Evolutionary conservation across 1,140 invertebrate genomes (phyloP).

Genomic region (Pseudoatta argentina): DNA sequence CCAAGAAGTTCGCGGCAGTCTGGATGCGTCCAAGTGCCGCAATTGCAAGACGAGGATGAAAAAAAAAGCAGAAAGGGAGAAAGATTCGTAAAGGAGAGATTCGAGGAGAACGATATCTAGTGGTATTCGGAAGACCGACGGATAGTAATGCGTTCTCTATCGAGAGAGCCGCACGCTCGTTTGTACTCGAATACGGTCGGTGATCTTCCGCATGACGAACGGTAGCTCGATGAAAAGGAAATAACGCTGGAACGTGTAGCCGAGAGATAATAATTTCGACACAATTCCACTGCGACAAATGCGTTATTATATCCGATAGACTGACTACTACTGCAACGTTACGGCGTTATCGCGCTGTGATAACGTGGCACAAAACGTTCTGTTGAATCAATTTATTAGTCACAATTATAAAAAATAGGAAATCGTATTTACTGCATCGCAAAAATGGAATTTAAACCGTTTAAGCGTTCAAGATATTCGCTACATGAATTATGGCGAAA

Average conservation of each 20-base stretch:
- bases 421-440: not conserved
- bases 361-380: not conserved
- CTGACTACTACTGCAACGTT: not conserved
- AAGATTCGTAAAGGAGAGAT: not conserved
- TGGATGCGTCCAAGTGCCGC: constrained; percentile 46
- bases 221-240: constrained; percentile 52
- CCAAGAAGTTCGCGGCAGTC: constrained; percentile 66
- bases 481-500: not conserved
- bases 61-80: not conserved
- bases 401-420: not conserved
- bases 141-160: constrained; percentile 47
- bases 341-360: constrained; percentile 30
- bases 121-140: constrained; percentile 22
- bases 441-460: not conserved
- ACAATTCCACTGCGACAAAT: constrained; percentile 38
- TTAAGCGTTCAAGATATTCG: not conserved
- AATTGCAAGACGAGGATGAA: constrained; percentile 36
- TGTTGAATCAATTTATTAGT: constrained; percentile 24
- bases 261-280: constrained; percentile 56
- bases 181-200: constrained; percentile 34
- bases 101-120: constrained; percentile 13
- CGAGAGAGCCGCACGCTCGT: constrained; percentile 10
- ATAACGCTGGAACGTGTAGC: constrained; percentile 43
- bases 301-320: constrained; percentile 52
- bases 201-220: constrained; percentile 59